Evolutionary conservation across 2,113 vertebrate species (phyloP).

Genomic region (Trochalopteron elliotii): DNA sequence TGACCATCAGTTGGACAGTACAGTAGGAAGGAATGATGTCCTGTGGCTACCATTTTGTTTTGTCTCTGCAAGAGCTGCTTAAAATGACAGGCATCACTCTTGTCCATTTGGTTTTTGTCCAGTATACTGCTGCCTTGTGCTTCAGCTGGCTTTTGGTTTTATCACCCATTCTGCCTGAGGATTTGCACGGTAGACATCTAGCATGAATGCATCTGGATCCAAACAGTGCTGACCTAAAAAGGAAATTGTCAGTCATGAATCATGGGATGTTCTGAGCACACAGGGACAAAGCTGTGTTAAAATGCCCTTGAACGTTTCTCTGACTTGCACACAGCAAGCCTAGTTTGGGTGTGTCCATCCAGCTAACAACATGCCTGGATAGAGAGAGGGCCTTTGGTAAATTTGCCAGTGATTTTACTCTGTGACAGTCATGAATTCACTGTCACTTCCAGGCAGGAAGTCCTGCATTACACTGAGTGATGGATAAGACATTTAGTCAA

Average conservation of each 20-base stretch:
- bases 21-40: not conserved
- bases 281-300: not conserved
- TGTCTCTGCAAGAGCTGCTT: not conserved
- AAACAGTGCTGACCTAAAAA: conserved; percentile 89
- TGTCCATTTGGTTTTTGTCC: not conserved
- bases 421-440: not conserved
- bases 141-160: conserved; percentile 82
- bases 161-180: conserved; percentile 94
- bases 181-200: conserved; percentile 90
- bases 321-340: not conserved
- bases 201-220: conserved; percentile 85
- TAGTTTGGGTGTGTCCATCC: not conserved
- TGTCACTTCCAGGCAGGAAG: not conserved
- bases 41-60: not conserved
- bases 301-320: not conserved
- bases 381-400: not conserved
- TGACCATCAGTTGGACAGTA: not conserved
- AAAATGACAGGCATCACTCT: not conserved
- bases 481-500: not conserved
- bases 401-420: not conserved
- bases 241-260: not conserved
- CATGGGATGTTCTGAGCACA: not conserved
- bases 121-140: not conserved
- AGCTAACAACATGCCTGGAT: not conserved
- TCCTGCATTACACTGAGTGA: not conserved